Evolutionary conservation across 2,797 vertebrate species (phyloP), one percentile per base, ranked within the genome.

Genomic region (Cryptoprocta ferox): DNA sequence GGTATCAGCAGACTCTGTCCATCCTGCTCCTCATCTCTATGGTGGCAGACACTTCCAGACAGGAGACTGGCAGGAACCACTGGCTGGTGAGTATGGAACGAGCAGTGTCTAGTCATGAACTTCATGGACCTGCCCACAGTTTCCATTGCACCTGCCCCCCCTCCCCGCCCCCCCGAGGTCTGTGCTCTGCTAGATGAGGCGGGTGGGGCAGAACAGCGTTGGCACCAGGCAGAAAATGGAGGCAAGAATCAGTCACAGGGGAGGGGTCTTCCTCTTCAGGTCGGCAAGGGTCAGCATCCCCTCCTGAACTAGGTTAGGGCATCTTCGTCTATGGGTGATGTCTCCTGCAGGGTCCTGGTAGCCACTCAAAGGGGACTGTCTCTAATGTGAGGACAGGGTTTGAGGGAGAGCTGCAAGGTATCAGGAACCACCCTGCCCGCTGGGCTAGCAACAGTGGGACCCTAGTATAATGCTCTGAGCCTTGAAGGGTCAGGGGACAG

Each of bases 41-140:
- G 6, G 35, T 13, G 37, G 71, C 32, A 1, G 76, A 48, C 30
- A 16, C 48, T 82, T 73, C 63, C 16, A 5, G 45, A 50, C 37
- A 53, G 53, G 71, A 91, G 26, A 35, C 39, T 15, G 2, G 15
- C 39, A 16, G 61, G 70, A 12, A 24, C 83, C 10, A 1, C 50
- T 12, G 16, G 61, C 19, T 48, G 50, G 82, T 83, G 30, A 76
- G 85, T 92, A 28, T 70, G 71, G 81, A 70, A 37, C 4, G 35
- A 21, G 18, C 48, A 30, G 50, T 48, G 3, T 73, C 86, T 83
- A 37, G 37, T 50, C 61, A 0, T 12, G 32, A 59, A 32, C 42
- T 63, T 73, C 39, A 11, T 0, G 6, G 26, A 14, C 61, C 3
- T 0, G 11, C 70, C 19, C 56, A 0, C 0, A 0, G 4, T 80